These are phyloP conservation scores for Craterocephalus amniculus DNA, from an alignment of 2,797 vertebrate genomes.

Conservation along the genomic window DNA sequence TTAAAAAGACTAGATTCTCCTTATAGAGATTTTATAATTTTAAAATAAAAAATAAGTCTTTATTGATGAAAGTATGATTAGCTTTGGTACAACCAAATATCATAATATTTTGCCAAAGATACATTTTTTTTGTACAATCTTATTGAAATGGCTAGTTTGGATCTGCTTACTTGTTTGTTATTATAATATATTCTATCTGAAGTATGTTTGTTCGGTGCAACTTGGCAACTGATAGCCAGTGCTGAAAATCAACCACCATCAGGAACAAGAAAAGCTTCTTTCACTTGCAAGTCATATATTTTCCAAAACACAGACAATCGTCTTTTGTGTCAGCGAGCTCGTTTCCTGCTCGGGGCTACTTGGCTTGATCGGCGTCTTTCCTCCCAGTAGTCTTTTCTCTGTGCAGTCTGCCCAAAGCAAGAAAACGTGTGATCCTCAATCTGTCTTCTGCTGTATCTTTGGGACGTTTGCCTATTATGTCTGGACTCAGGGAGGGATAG, in stretches of 20 bases:
- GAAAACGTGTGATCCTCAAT: conserved; percentile 55
- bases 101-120: neutral
- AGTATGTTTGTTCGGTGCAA: conserved; percentile 9
- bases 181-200: neutral
- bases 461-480: conserved; percentile 45
- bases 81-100: no score
- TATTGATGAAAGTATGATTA: no score
- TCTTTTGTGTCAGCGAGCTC: conserved; percentile 42
- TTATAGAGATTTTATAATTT: no score
- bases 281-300: conserved; percentile 46
- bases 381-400: conserved; percentile 55
- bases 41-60: no score
- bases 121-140: neutral
- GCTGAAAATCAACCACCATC: neutral
- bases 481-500: conserved; percentile 18
- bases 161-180: conserved; percentile 3
- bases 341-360: conserved; percentile 60
- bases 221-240: no score
- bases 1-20: no score
- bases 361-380: conserved; percentile 56
- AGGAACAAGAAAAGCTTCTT: conserved; percentile 18
- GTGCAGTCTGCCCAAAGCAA: conserved; percentile 48
- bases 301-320: conserved; percentile 50
- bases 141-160: neutral
- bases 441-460: conserved; percentile 43